Conservation (phyloP, 92 coral and sea anemone genomes). For the Anthopleura xanthogrammica region DNA sequence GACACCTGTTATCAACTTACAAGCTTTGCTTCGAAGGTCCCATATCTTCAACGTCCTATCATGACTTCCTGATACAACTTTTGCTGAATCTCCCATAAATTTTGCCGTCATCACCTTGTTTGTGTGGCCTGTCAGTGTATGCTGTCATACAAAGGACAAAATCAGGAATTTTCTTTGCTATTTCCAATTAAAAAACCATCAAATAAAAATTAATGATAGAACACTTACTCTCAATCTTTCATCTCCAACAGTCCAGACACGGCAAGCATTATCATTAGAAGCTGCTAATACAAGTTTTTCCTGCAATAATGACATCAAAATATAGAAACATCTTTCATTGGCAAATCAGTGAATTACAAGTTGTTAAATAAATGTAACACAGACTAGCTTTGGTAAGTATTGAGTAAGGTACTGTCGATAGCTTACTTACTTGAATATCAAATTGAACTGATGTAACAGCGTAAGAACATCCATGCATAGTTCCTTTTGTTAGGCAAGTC, state of each 20-base stretch:
- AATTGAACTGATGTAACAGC: conserved; percentile 91
- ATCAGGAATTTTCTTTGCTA: background rate
- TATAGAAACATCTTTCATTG: background rate
- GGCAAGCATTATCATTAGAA: conserved; percentile 91
- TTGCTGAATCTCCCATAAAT: conserved; percentile 84
- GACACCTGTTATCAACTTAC: conserved; percentile 50
- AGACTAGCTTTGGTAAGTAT: too few relatives aligned
- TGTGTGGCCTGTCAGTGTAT: conserved; percentile 92
- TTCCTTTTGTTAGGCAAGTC: conserved; percentile 41
- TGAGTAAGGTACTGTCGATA: too few relatives aligned
- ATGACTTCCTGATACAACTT: conserved; percentile 94
- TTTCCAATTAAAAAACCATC: too few relatives aligned
- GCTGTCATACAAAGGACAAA: conserved; percentile 39
- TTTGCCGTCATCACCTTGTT: conserved; percentile 94
- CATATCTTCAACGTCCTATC: conserved; percentile 95
- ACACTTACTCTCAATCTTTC: conserved; percentile 86
- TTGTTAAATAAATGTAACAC: too few relatives aligned
- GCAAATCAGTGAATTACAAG: background rate
- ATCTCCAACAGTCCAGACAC: conserved; percentile 91
- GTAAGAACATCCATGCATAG: conserved; percentile 87
- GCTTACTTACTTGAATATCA: conserved; percentile 77
- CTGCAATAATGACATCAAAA: conserved; percentile 29
- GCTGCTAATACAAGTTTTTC: conserved; percentile 89
- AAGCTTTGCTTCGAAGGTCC: conserved; percentile 93
- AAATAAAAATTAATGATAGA: background rate